Conservation (phyloP, 2,888 invertebrate species). For the Drosophila infuscata region DNA sequence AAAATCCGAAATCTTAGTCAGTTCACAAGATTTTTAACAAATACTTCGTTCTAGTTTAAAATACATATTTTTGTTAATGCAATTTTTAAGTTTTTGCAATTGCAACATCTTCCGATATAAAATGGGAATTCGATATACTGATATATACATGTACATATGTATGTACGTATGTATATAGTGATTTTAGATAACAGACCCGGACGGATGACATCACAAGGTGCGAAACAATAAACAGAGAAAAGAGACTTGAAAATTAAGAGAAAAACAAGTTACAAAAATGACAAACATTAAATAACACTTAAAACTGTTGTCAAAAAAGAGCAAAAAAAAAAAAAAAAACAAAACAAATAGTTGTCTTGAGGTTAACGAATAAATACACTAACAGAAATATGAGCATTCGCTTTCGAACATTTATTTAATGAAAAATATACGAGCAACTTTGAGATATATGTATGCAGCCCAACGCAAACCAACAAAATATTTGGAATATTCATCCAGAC, state of each 20-base stretch:
- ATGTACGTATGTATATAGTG: neutral
- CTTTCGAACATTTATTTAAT: too few species aligned
- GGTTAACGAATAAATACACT: conserved; percentile 1
- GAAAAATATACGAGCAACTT: neutral
- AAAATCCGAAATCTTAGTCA: neutral
- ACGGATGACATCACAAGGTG: conserved; percentile 15
- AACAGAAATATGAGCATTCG: neutral
- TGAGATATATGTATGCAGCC: neutral
- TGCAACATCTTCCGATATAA: neutral
- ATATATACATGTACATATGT: neutral
- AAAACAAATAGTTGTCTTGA: neutral
- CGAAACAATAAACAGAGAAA: neutral
- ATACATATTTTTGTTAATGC: neutral
- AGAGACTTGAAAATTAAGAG: neutral
- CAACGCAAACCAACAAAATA: too few species aligned
- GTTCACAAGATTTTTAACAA: neutral
- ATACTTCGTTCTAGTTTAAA: neutral
- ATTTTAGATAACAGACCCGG: conserved; percentile 8
- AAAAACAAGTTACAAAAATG: conserved; percentile 13
- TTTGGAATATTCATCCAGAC: neutral
- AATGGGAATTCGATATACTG: neutral
- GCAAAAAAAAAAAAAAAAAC: neutral
- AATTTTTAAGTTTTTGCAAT: neutral
- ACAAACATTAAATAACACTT: conserved; percentile 15
- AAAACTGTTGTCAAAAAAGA: conserved; percentile 4